Conservation (phyloP, 2,797 vertebrate genomes). For the Malacoraja senta region DNA sequence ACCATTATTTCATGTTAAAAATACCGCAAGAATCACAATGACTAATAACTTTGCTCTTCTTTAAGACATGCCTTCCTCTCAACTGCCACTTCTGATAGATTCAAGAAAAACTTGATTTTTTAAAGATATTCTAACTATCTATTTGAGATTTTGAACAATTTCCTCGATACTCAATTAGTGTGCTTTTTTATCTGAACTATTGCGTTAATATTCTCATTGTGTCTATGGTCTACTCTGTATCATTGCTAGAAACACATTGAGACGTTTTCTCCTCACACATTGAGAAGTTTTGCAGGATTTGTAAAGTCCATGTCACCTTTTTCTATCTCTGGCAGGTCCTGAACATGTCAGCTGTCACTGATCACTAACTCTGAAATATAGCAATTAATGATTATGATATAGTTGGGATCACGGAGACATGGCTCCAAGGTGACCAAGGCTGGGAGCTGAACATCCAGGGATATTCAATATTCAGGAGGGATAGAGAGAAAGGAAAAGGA, state of each 20-base stretch:
- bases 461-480: too few relatives aligned
- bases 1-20: not conserved
- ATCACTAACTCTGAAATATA: not conserved
- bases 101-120: not conserved
- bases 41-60: not conserved
- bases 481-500: too few relatives aligned
- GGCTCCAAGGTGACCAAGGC: too few relatives aligned
- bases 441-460: too few relatives aligned
- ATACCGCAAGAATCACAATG: not conserved
- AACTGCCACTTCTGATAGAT: not conserved
- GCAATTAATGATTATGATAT: too few relatives aligned
- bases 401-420: too few relatives aligned
- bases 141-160: not conserved
- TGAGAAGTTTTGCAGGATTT: not conserved
- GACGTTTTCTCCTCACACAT: not conserved
- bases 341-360: not conserved
- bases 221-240: not conserved
- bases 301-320: not conserved
- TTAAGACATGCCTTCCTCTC: not conserved
- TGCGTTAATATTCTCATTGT: not conserved
- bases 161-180: not conserved
- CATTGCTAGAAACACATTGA: not conserved
- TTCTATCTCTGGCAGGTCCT: not conserved
- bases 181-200: not conserved
- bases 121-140: not conserved